These are phyloP conservation scores for Xiphophorus birchmanni DNA, from an alignment of 2,797 vertebrate species.

Conservation along the genomic window DNA sequence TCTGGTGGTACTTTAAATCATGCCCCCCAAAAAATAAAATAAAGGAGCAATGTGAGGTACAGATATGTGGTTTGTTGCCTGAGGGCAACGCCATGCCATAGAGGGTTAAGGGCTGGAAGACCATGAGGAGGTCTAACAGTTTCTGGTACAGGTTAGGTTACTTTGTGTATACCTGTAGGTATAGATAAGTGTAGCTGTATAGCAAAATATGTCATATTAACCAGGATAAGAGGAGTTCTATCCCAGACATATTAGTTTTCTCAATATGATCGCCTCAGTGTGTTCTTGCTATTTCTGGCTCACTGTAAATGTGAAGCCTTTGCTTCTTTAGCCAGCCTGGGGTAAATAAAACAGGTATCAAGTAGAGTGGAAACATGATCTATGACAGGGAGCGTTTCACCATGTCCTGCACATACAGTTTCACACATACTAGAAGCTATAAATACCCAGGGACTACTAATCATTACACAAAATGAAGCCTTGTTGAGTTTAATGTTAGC, in stretches of 20 bases:
- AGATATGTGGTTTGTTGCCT: too few species aligned
- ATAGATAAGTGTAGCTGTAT: too few species aligned
- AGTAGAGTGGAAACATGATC: constrained; percentile 58
- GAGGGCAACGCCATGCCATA: too few species aligned
- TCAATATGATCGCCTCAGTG: constrained; percentile 50
- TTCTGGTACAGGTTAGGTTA: not conserved
- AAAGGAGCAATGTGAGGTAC: too few species aligned
- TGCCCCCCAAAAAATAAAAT: too few species aligned
- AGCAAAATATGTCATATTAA: not conserved
- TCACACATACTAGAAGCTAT: constrained; percentile 40
- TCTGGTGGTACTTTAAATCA: too few species aligned
- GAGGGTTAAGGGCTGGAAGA: not conserved
- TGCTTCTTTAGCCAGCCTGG: constrained; percentile 1
- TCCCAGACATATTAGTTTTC: not conserved
- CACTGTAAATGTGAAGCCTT: constrained; percentile 14
- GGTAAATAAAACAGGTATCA: constrained; percentile 56
- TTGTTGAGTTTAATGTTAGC: constrained; percentile 15
- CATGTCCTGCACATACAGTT: constrained; percentile 47
- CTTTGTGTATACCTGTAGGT: not conserved
- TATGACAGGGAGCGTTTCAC: constrained; percentile 49
- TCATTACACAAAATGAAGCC: constrained; percentile 49
- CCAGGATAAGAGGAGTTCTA: not conserved
- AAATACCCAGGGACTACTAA: constrained; percentile 53
- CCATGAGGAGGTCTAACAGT: not conserved
- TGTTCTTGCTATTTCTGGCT: not conserved